Conservation (phyloP, 2,797 vertebrate species). For the Pangasius sanitwongsei region DNA sequence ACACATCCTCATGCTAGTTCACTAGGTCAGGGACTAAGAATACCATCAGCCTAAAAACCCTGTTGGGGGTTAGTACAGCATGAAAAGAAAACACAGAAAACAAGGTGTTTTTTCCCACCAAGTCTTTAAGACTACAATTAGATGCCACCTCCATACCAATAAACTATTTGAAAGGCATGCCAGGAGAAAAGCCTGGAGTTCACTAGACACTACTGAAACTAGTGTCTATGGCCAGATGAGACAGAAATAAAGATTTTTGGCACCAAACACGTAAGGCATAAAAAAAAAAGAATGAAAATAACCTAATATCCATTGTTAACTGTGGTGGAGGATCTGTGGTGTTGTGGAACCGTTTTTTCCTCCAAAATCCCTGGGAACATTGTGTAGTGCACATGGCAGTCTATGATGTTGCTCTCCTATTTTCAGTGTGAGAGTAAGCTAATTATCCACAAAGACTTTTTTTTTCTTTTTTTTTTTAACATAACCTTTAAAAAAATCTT, state of each 20-base stretch:
- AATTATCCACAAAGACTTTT: neutral
- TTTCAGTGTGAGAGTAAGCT: neutral
- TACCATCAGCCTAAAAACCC: neutral
- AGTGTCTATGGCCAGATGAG: neutral
- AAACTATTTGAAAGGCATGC: neutral
- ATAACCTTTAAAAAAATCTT: neutral
- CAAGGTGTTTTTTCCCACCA: neutral
- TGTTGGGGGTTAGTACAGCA: neutral
- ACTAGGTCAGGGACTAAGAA: constrained; percentile 8
- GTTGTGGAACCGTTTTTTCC: neutral
- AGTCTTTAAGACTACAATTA: neutral
- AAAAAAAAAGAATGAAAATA: neutral
- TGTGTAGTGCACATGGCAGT: neutral
- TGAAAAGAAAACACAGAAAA: neutral
- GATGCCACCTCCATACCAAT: neutral
- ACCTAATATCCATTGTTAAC: neutral
- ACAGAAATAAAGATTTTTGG: neutral
- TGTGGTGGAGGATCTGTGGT: neutral
- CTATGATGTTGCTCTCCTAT: neutral
- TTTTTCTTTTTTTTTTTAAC: too few relatives aligned
- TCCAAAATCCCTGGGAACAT: neutral
- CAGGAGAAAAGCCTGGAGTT: neutral
- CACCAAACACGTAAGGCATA: neutral
- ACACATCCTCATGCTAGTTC: neutral
- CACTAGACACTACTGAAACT: neutral